phyloP scores from a whole-genome alignment of 2,888 invertebrate species.

The Pemphredon lugubris region DNA sequence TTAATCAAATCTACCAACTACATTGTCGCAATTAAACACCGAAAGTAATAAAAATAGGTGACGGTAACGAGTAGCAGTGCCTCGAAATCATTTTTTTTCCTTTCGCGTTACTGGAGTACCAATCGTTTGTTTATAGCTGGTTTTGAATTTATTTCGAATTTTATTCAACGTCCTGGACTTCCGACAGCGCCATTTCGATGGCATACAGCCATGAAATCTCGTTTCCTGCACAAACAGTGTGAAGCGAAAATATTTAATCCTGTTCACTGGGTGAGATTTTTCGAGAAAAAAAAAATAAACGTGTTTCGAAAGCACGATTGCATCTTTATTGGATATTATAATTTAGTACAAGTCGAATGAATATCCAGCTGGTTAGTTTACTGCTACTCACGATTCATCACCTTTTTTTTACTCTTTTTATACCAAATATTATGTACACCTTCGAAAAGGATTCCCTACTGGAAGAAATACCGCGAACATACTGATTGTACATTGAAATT shows the following conservation, averaged over 20 bases:
- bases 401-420: too few relatives aligned
- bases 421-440: too few relatives aligned
- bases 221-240: conserved; percentile 33
- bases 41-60: not conserved
- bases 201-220: conserved; percentile 35
- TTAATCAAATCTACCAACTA: conserved; percentile 2
- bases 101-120: not conserved
- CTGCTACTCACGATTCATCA: too few relatives aligned
- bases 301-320: not conserved
- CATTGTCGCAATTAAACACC: conserved; percentile 15
- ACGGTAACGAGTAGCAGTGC: conserved; percentile 2
- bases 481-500: too few relatives aligned
- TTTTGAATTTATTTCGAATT: conserved; percentile 42
- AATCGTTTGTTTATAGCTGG: conserved; percentile 42
- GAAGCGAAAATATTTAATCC: conserved; percentile 42
- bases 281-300: not conserved
- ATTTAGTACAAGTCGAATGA: too few relatives aligned
- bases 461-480: too few relatives aligned
- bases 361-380: too few relatives aligned
- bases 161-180: conserved; percentile 27
- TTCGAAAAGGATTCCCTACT: too few relatives aligned
- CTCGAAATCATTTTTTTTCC: conserved; percentile 8
- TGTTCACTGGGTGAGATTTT: conserved; percentile 18
- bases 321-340: too few relatives aligned
- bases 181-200: conserved; percentile 41